A percentile compares a stretch with the other conserved stretches of the same genome.
Conservation (phyloP, 2,797 vertebrate species). For the Danionella dracula region DNA sequence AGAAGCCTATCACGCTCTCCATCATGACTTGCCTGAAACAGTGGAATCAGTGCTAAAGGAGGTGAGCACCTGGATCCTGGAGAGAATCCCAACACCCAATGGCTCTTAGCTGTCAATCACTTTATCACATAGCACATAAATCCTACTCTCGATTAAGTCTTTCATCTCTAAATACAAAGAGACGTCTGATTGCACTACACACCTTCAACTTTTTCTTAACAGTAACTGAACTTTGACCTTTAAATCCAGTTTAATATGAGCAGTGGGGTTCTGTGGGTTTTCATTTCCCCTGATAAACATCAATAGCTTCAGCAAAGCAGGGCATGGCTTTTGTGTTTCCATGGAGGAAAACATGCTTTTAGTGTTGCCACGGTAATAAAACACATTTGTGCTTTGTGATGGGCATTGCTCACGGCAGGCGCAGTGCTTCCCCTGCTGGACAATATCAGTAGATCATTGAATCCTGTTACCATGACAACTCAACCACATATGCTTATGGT, state of each 20-base stretch:
- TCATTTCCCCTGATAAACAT: slow-evolving; percentile 22
- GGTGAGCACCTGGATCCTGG: slow-evolving; percentile 80
- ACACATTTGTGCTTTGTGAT: slow-evolving; percentile 53
- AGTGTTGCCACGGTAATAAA: slow-evolving; percentile 43
- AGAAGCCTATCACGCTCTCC: slow-evolving; percentile 87
- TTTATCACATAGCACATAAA: neutral
- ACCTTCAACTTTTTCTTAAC: slow-evolving; percentile 1
- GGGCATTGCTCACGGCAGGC: slow-evolving; percentile 42
- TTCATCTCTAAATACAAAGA: slow-evolving; percentile 19
- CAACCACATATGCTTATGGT: slow-evolving; percentile 27
- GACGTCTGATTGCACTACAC: slow-evolving; percentile 29
- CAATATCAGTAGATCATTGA: slow-evolving; percentile 35
- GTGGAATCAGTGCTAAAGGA: slow-evolving; percentile 80
- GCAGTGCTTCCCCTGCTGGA: slow-evolving; percentile 31
- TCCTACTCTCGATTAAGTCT: neutral
- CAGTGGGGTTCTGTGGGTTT: slow-evolving; percentile 22
- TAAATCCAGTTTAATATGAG: slow-evolving; percentile 4
- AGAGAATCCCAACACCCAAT: slow-evolving; percentile 66
- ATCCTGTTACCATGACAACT: slow-evolving; percentile 47
- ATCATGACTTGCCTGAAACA: slow-evolving; percentile 89
- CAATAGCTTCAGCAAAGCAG: slow-evolving; percentile 10
- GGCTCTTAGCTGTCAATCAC: slow-evolving; percentile 25
- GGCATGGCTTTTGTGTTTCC: slow-evolving; percentile 48
- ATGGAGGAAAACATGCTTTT: slow-evolving; percentile 17
- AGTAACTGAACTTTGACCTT: slow-evolving; percentile 43